These are phyloP conservation scores for Alexandromys fortis DNA, from an alignment of 2,113 vertebrate genomes.

Conservation along the genomic window DNA sequence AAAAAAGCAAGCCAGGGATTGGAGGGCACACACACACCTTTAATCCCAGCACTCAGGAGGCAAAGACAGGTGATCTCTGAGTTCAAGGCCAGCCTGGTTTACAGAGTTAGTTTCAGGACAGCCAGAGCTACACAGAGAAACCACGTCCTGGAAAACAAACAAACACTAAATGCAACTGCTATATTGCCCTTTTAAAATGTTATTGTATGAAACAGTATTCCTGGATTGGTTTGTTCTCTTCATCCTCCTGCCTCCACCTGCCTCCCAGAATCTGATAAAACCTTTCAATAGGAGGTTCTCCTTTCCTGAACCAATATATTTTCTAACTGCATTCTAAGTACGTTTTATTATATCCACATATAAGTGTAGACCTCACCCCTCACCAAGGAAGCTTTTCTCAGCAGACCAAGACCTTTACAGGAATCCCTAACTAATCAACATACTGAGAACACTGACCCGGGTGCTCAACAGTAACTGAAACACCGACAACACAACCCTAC, in stretches of 20 bases:
- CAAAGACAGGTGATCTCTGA: neutral
- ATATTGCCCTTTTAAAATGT: neutral
- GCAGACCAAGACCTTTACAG: neutral
- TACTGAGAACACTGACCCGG: neutral
- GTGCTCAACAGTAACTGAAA: neutral
- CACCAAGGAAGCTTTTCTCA: neutral
- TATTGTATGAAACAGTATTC: neutral
- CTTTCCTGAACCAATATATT: neutral
- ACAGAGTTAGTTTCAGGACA: neutral
- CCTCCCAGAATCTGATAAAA: slow-evolving; percentile 12
- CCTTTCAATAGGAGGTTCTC: neutral
- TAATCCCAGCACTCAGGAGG: neutral
- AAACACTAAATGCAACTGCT: neutral
- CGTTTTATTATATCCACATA: neutral
- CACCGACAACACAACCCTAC: neutral
- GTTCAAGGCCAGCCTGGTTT: neutral
- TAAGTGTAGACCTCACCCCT: neutral
- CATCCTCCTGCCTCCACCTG: neutral
- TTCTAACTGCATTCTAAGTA: neutral
- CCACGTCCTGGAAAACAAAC: neutral
- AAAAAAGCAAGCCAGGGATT: neutral
- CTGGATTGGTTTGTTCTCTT: neutral
- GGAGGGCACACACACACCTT: neutral
- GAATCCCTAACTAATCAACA: neutral
- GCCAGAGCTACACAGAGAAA: neutral